Evolutionary conservation across 2,797 vertebrate species (phyloP).

Genomic region (Perodicticus potto): DNA sequence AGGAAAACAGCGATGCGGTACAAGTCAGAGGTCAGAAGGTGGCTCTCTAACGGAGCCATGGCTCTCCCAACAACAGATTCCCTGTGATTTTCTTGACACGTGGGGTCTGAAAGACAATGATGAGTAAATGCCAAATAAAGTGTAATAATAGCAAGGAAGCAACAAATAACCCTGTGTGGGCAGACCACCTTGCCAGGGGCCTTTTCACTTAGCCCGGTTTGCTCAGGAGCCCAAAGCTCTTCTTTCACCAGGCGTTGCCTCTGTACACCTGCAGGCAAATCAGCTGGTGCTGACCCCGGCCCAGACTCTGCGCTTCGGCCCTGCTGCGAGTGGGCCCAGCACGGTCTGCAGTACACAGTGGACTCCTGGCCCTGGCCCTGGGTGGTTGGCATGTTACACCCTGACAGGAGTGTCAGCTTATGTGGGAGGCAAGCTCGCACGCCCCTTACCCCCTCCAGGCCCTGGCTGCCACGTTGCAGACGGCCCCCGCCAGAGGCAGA

Average conservation of each 20-base stretch:
- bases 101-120: neutral
- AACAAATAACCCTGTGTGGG: neutral
- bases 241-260: neutral
- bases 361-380: conserved; percentile 28
- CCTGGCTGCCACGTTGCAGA: conserved; percentile 16
- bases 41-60: neutral
- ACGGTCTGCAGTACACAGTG: neutral
- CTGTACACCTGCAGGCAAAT: neutral
- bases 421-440: neutral
- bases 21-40: neutral
- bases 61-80: neutral
- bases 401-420: conserved; percentile 18
- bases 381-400: conserved; percentile 32
- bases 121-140: neutral
- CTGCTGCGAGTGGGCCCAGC: neutral
- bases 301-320: neutral
- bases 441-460: neutral
- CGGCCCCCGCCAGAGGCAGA: neutral
- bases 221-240: neutral
- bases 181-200: neutral
- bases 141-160: neutral
- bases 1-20: neutral
- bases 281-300: neutral
- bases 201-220: neutral
- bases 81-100: conserved; percentile 1